phyloP scores from a whole-genome alignment of 2,888 invertebrate species.

The Andrena fulva region DNA sequence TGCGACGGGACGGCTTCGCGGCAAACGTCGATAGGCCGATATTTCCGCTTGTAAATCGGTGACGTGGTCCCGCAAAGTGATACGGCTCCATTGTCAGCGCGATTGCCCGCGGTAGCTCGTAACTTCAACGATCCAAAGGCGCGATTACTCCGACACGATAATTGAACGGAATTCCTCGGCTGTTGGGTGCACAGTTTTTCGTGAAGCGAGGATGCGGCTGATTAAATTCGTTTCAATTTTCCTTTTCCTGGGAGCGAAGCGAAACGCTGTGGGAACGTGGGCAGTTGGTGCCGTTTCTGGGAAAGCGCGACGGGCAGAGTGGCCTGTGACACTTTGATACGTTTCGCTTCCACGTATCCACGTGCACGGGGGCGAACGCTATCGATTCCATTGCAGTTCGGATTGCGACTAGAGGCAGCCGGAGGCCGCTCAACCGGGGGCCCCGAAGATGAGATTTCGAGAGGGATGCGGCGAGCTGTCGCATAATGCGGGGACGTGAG shows the following conservation, averaged over 20 bases:
- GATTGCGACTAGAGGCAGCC: slow-evolving; percentile 66
- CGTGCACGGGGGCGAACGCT: slow-evolving; percentile 64
- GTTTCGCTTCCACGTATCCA: slow-evolving; percentile 52
- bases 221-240: no score
- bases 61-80: slow-evolving; percentile 17
- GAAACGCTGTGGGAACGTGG: background rate
- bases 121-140: slow-evolving; percentile 15
- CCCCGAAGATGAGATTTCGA: background rate
- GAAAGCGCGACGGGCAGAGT: background rate
- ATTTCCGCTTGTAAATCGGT: slow-evolving; percentile 42
- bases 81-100: background rate
- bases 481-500: slow-evolving; percentile 22
- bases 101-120: background rate
- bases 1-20: slow-evolving; percentile 6
- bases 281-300: no score
- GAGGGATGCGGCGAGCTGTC: background rate
- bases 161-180: no score
- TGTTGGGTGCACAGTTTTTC: no score
- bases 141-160: background rate
- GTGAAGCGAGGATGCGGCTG: no score
- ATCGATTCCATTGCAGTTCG: slow-evolving; percentile 77
- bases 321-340: background rate
- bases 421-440: slow-evolving; percentile 44
- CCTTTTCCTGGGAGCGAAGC: background rate
- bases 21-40: slow-evolving; percentile 44